Evolutionary conservation across 2,888 invertebrate genomes (phyloP).

Genomic region (Euzophera pinguis): DNA sequence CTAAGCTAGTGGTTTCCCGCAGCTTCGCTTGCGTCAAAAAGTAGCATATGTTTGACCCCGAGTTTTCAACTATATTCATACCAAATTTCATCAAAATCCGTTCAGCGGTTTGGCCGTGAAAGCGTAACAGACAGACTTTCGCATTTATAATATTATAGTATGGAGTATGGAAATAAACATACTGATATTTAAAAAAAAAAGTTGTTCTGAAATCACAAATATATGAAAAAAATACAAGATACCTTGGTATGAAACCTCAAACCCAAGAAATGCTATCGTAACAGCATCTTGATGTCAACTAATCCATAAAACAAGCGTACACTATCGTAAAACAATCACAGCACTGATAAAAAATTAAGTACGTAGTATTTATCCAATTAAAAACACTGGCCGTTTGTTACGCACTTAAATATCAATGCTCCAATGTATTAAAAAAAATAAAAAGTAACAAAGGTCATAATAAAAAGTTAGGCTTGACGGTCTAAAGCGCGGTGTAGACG

Average conservation of each 20-base stretch:
- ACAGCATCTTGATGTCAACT: slow-evolving; percentile 48
- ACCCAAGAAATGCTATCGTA: slow-evolving; percentile 55
- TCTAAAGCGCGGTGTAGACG: slow-evolving; percentile 32
- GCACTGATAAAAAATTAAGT: slow-evolving; percentile 19
- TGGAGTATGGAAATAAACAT: too few relatives aligned
- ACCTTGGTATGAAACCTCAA: slow-evolving; percentile 41
- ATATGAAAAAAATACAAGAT: neutral
- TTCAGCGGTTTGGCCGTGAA: too few relatives aligned
- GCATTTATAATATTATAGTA: too few relatives aligned
- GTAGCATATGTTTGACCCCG: too few relatives aligned
- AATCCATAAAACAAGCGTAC: slow-evolving; percentile 61
- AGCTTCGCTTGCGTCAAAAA: too few relatives aligned
- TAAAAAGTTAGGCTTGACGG: slow-evolving; percentile 33
- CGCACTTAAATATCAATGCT: slow-evolving; percentile 15
- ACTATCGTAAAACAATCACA: slow-evolving; percentile 20
- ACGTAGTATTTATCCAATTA: slow-evolving; percentile 8
- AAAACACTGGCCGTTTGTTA: slow-evolving; percentile 1
- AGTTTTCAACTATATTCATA: too few relatives aligned
- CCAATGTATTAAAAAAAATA: slow-evolving; percentile 24
- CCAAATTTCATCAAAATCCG: too few relatives aligned
- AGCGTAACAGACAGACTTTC: too few relatives aligned
- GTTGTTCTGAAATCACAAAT: neutral
- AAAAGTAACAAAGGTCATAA: slow-evolving; percentile 22
- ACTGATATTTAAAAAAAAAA: too few relatives aligned
- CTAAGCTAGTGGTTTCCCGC: too few relatives aligned